Evolutionary conservation across 2,113 vertebrate species (phyloP), one percentile per base, ranked within the genome.

Genomic region (Choloepus hoffmanni): DNA sequence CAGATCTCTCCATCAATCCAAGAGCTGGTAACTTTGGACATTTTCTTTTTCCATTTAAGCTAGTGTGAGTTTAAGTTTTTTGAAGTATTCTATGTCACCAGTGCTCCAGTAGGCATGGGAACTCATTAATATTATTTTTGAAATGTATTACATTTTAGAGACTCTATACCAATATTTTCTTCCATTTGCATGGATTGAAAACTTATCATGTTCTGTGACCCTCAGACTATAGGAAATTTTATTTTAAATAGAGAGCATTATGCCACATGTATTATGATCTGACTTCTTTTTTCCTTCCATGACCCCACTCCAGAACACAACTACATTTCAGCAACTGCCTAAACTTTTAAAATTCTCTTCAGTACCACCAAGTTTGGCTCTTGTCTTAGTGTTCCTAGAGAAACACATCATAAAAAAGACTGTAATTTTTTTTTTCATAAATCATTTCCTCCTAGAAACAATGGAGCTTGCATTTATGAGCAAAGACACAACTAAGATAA

Each of bases 91-190:
- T 73, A 63, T 62, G 48, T 92, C 53, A 60, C 48, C 30, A 26
- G 76, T 89, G 93, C 85, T 95, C 85, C 82, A 82, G 67, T 65
- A 96, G 14, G 7, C 76, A 50, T 13, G 5, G 74, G 24, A 40
- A 74, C 40, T 89, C 78, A 53, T 45, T 92, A 76, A 74, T 91
- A 36, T 60, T 94, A 26, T 68, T 97, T 96, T 88, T 93, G 43
- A 90, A 87, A 67, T 84, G 40, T 55, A 28, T 55, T 96, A 63
- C 8, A 79, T 92, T 86, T 90, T 95, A 72, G 85, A 91, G 77
- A 77, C 33, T 62, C 43, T 36, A 18, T 92, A 55, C 43, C 11
- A 63, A 6, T 72, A 40, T 93, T 97, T 93, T 89, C 74, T 95
- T 95, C 62, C 23, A 23, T 96, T 77, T 92, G 15, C 45, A 53